Conservation (phyloP, 1,140 invertebrate species). For the Zaprionus inermis region DNA sequence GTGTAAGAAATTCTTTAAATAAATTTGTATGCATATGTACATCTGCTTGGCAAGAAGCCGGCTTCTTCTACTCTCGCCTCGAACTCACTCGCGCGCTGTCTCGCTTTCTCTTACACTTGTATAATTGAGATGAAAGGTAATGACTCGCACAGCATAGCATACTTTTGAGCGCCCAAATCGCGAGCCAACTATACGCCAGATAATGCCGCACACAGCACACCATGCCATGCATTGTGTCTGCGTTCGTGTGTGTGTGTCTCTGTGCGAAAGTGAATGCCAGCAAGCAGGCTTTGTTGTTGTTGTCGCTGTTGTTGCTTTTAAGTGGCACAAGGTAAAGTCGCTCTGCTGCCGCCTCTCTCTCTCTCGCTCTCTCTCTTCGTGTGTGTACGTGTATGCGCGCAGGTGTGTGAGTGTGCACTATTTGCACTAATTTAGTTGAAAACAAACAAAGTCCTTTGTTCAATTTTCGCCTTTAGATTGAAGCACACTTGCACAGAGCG, state of each 20-base stretch:
- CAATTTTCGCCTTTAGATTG: constrained; percentile 78
- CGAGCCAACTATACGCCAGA: constrained; percentile 75
- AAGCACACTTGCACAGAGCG: constrained; percentile 38
- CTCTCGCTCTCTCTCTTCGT: constrained; percentile 21
- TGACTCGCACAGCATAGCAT: constrained; percentile 74
- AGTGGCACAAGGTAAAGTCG: constrained; percentile 80
- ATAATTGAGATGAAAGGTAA: constrained; percentile 82
- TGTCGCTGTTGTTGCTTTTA: constrained; percentile 56
- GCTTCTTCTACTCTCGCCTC: neutral
- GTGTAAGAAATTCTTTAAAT: constrained; percentile 73
- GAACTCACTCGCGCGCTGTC: neutral
- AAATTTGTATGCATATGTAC: constrained; percentile 54
- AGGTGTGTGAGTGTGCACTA: constrained; percentile 62
- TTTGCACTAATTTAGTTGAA: constrained; percentile 83
- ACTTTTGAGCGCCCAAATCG: constrained; percentile 75
- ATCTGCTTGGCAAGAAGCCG: constrained; percentile 22
- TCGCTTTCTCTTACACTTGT: constrained; percentile 34
- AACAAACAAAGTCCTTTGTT: constrained; percentile 82
- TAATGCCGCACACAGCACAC: constrained; percentile 50
- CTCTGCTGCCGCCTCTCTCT: constrained; percentile 44
- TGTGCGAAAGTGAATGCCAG: constrained; percentile 64
- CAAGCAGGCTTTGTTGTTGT: constrained; percentile 50
- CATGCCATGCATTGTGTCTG: constrained; percentile 6
- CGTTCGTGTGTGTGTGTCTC: constrained; percentile 18
- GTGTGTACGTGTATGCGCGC: constrained; percentile 17